These are phyloP conservation scores for Cephus sareptanus DNA, from an alignment of 2,888 invertebrate species.

Conservation along the genomic window DNA sequence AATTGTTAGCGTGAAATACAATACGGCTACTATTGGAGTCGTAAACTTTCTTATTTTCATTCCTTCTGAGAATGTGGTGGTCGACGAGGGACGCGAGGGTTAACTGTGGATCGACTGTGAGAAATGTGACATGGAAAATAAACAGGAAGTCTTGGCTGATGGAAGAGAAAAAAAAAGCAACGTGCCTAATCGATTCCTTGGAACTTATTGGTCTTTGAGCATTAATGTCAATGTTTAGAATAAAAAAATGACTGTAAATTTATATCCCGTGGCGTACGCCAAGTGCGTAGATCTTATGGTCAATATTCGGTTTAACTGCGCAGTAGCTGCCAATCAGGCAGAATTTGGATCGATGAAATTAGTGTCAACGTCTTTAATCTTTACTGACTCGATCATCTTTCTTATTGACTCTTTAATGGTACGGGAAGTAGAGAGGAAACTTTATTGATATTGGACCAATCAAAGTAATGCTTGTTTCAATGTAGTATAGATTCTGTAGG, in stretches of 20 bases:
- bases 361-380: background rate
- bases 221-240: background rate
- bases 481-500: background rate
- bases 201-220: background rate
- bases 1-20: background rate
- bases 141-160: background rate
- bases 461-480: background rate
- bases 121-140: background rate
- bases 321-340: slow-evolving; percentile 14
- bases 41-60: background rate
- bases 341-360: background rate
- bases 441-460: background rate
- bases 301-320: slow-evolving; percentile 10
- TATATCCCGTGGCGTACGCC: slow-evolving; percentile 19
- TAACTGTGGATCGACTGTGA: background rate
- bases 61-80: background rate
- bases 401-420: background rate
- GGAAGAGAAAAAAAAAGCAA: background rate
- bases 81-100: background rate
- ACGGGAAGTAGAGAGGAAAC: background rate
- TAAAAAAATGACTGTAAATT: background rate
- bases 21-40: background rate
- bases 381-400: background rate
- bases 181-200: background rate
- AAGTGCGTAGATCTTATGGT: slow-evolving; percentile 33